Evolutionary conservation across 1,140 invertebrate species (phyloP).

Genomic region (Lutraria rhynchaena): DNA sequence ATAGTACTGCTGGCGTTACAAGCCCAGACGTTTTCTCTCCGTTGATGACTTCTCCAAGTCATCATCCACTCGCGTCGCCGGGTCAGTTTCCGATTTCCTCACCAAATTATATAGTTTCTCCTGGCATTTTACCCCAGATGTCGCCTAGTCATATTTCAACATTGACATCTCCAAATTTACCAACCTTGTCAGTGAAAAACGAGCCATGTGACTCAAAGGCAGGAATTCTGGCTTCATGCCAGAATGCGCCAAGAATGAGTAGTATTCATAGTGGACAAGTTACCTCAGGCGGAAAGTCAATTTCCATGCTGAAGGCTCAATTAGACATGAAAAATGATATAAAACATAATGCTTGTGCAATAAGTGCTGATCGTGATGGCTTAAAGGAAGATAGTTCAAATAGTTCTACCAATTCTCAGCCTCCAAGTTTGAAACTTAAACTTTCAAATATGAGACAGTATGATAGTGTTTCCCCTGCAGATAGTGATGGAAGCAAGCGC

Average conservation of each 20-base stretch:
- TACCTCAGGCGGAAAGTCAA: constrained; percentile 52
- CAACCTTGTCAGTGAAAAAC: constrained; percentile 17
- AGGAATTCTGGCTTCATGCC: constrained; percentile 39
- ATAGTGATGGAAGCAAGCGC: constrained; percentile 57
- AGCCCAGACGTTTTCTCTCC: constrained; percentile 57
- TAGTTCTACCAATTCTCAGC: constrained; percentile 50
- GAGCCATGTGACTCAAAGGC: constrained; percentile 32
- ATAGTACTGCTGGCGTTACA: constrained; percentile 53
- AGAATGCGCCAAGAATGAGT: neutral
- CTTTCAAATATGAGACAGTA: constrained; percentile 40
- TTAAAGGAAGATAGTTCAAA: constrained; percentile 53
- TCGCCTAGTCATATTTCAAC: constrained; percentile 30
- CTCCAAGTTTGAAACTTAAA: constrained; percentile 55
- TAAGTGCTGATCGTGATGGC: constrained; percentile 51
- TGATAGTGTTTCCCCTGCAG: constrained; percentile 47
- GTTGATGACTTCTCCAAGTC: constrained; percentile 44
- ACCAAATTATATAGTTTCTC: constrained; percentile 34
- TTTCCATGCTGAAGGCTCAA: constrained; percentile 53
- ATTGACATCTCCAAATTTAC: constrained; percentile 28
- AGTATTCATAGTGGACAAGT: constrained; percentile 34
- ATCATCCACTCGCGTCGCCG: constrained; percentile 47
- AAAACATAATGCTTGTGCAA: constrained; percentile 47
- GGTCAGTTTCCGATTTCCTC: constrained; percentile 40
- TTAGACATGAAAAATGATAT: constrained; percentile 49
- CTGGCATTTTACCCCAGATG: constrained; percentile 29